Percentiles rank a stretch among this genome's conserved stretches.
Evolutionary conservation across 2,113 vertebrate genomes (phyloP).

Genomic region (Cyprinus carpio): DNA sequence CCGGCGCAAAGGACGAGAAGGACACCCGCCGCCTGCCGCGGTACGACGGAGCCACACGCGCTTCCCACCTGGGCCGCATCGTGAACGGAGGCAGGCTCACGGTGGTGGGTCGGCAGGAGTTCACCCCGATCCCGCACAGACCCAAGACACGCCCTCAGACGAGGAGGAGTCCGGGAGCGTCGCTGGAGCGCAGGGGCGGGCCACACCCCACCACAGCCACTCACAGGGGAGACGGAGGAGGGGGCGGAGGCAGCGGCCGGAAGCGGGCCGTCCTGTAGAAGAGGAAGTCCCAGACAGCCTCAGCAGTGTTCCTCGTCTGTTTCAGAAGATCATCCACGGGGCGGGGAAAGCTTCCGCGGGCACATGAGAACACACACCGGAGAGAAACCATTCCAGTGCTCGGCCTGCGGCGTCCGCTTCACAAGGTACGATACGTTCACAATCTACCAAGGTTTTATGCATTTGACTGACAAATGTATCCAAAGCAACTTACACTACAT

Average conservation of each 20-base stretch:
- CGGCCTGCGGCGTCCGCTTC: slow-evolving; percentile 91
- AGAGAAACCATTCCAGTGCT: slow-evolving; percentile 95
- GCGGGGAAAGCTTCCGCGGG: slow-evolving; percentile 94
- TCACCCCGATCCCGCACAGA: slow-evolving; percentile 59
- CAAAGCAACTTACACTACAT: too few species aligned
- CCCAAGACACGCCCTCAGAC: slow-evolving; percentile 68
- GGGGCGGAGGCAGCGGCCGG: slow-evolving; percentile 66
- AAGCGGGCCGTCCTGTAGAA: too few species aligned
- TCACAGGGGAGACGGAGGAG: slow-evolving; percentile 54
- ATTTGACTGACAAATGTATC: too few species aligned
- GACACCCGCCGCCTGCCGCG: too few species aligned
- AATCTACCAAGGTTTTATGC: too few species aligned
- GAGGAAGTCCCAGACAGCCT: slow-evolving; percentile 91
- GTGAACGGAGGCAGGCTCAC: slow-evolving; percentile 62
- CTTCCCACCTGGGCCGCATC: slow-evolving; percentile 54
- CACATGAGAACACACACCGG: slow-evolving; percentile 98
- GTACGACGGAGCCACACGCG: too few species aligned
- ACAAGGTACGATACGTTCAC: slow-evolving; percentile 77
- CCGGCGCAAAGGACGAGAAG: slow-evolving; percentile 65
- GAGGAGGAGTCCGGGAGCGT: slow-evolving; percentile 80
- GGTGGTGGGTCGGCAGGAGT: slow-evolving; percentile 70
- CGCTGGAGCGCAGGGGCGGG: slow-evolving; percentile 60
- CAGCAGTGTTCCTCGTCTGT: slow-evolving; percentile 97
- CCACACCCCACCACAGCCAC: slow-evolving; percentile 52
- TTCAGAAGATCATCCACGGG: slow-evolving; percentile 97